Base-by-base conservation (phyloP, 2,888 invertebrate species). In the Pollenia amentaria region DNA sequence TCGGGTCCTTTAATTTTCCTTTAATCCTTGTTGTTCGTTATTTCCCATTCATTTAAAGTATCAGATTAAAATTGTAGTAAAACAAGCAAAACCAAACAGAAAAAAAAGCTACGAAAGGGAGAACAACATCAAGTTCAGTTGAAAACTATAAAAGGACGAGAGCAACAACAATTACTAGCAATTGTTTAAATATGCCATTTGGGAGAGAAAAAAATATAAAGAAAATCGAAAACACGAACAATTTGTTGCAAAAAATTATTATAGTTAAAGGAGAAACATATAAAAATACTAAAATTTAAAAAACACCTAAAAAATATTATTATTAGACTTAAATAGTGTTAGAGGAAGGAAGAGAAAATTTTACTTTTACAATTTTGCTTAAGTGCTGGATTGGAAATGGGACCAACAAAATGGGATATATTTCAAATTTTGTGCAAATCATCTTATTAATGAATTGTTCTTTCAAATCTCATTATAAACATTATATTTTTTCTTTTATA, bases 161-260 rank as follows among this genome's bases (percentile, higher is more conserved):
- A 44, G 70, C 48, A 38, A 57, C 62, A 57, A 44, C 21, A 72
- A 65, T 79, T 79, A 48, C 75, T 53, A 67, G 38, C 67, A 69
- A 78, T 73, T 78, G 40, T 78, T 69, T 69, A 46, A 69, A 69
- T 78, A 69, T 78, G 18, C 46, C 40, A 46, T 67, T 60, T 72
- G 55, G 53, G 51, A 21, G 18, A 7, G 51, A 40, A 48, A 11
- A 40, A 0, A 11, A 38, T 60, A 3, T 16, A 3, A 60, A 75
- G 12, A 11, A 29, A 6, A 29, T 6, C 6, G 9, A 48, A n/a
- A 60, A 67, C 40, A 44, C 3, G 21, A 12, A 78, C 67, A 84
- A 79, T 79, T 84, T 69, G 83, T 77, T 77, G 83, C 72, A 46
- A 84, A 73, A 79, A 75, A 51, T 53, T 69, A 62, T 84, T 62